Evolutionary conservation across 2,797 vertebrate genomes (phyloP).

Genomic region (Fundulus diaphanus): DNA sequence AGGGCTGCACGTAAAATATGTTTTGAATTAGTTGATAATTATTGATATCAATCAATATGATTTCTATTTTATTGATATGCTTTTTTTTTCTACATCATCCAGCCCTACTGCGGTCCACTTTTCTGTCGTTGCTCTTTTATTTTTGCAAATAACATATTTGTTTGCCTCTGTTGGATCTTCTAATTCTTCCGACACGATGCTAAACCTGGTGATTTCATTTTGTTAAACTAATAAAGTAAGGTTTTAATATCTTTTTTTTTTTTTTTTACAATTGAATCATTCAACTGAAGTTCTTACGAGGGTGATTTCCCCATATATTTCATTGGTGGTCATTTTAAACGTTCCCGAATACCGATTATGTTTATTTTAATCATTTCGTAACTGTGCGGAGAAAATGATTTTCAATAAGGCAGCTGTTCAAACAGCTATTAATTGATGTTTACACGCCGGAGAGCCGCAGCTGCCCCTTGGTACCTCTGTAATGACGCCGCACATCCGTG

Average conservation of each 20-base stretch:
- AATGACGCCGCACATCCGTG: conserved; percentile 36
- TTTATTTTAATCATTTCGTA: not conserved
- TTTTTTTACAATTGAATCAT: no score
- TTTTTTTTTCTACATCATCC: no score
- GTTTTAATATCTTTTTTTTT: no score
- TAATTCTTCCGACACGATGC: not conserved
- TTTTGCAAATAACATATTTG: not conserved
- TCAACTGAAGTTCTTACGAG: no score
- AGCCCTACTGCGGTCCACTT: no score
- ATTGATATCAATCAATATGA: no score
- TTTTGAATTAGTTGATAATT: no score
- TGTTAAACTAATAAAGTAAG: no score
- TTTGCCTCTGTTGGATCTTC: conserved; percentile 1
- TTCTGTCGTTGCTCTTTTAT: not conserved
- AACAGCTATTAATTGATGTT: no score
- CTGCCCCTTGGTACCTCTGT: not conserved
- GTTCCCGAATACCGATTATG: not conserved
- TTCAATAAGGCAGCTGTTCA: no score
- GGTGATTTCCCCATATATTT: not conserved
- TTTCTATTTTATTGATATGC: no score
- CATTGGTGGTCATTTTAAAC: not conserved
- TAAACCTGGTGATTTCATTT: not conserved
- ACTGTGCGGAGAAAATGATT: not conserved
- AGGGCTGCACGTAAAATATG: no score
- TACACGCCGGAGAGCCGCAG: not conserved